Conservation (phyloP, 1,140 invertebrate genomes). For the Bombus sylvicola region DNA sequence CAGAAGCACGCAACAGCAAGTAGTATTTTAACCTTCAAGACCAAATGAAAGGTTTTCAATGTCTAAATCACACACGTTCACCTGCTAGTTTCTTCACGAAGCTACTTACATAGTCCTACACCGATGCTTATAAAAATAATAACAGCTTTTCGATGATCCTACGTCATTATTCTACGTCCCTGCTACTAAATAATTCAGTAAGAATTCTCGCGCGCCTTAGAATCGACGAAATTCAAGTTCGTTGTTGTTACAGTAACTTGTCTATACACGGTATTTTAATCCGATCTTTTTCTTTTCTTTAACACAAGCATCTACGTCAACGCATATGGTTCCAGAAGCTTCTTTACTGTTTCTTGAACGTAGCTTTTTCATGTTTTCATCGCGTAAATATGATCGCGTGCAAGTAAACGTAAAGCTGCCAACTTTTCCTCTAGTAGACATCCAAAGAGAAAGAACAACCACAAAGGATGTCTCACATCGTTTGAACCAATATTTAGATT, state of each 20-base stretch:
- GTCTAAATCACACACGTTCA: neutral
- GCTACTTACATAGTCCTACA: neutral
- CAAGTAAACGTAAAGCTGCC: neutral
- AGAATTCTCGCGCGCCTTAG: neutral
- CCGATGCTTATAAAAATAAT: neutral
- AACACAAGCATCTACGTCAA: too few species aligned
- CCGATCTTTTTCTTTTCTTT: neutral
- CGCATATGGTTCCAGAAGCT: neutral
- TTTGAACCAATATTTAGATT: neutral
- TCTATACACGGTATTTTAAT: neutral
- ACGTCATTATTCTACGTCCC: neutral
- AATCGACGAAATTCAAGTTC: neutral
- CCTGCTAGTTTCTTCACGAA: neutral
- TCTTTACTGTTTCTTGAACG: neutral
- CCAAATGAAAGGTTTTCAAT: neutral
- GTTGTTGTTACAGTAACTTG: neutral
- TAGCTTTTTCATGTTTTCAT: too few species aligned
- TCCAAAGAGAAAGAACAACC: neutral
- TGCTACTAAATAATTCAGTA: neutral
- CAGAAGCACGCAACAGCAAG: neutral
- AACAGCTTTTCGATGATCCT: neutral
- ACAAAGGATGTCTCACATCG: neutral
- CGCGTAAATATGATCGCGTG: neutral
- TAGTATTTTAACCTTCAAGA: neutral
- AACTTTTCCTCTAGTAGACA: neutral